Conservation (phyloP, 2,797 vertebrate genomes). For the Nyctalus aviator region DNA sequence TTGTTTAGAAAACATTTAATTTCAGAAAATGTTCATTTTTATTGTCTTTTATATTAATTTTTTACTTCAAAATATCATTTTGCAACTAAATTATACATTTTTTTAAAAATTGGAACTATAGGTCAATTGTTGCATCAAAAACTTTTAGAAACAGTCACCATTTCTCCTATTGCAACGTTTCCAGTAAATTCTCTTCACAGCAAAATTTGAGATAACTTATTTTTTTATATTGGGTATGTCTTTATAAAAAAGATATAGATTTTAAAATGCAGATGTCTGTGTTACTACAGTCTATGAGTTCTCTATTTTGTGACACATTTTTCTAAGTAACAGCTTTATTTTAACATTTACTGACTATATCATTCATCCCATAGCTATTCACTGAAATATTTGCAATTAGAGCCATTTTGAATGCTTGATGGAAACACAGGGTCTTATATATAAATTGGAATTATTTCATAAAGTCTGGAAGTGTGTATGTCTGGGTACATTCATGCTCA, state of each 20-base stretch:
- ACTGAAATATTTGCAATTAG: neutral
- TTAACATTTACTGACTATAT: neutral
- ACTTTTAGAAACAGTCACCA: neutral
- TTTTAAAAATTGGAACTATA: neutral
- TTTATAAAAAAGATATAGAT: constrained; percentile 4
- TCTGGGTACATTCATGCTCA: neutral
- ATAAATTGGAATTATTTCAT: constrained; percentile 18
- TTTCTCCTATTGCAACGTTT: neutral
- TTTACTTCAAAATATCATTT: constrained; percentile 43
- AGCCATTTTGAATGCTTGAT: neutral
- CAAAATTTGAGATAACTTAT: constrained; percentile 2
- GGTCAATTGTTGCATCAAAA: neutral
- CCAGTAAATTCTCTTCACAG: neutral
- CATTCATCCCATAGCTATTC: constrained; percentile 42
- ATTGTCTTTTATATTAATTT: neutral
- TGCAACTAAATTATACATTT: neutral
- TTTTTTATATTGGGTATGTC: neutral
- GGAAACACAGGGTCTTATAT: neutral
- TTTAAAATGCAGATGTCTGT: constrained; percentile 37
- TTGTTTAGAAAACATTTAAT: constrained; percentile 24
- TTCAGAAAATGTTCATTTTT: constrained; percentile 9
- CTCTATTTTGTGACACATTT: neutral
- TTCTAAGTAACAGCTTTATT: constrained; percentile 19
- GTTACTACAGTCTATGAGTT: neutral
- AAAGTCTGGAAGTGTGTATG: neutral